Percentiles rank a stretch among this genome's conserved stretches.
These are phyloP conservation scores for Aphelocoma coerulescens DNA, from an alignment of 2,113 vertebrate genomes.

Conservation along the genomic window DNA sequence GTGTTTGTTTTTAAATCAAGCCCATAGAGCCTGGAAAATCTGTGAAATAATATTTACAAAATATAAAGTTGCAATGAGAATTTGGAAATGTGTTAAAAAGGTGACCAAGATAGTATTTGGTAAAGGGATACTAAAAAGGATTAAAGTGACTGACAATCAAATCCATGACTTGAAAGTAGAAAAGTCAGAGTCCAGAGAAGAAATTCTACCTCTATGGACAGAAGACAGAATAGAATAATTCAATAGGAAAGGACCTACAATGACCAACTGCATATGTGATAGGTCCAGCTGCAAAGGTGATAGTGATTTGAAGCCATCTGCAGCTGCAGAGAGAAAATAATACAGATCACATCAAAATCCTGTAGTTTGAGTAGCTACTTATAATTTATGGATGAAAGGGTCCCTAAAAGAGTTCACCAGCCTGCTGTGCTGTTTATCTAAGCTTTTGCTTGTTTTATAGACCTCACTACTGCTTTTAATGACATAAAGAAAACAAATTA, in stretches of 20 bases:
- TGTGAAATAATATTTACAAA: neutral
- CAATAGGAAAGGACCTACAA: neutral
- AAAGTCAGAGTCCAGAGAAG: neutral
- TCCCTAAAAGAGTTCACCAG: neutral
- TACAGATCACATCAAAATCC: neutral
- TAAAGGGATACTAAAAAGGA: neutral
- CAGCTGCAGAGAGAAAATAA: neutral
- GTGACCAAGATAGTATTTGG: neutral
- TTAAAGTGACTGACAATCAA: neutral
- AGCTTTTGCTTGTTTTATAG: neutral
- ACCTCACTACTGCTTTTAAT: neutral
- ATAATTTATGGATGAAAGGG: neutral
- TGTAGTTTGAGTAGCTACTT: neutral
- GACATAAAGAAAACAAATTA: neutral
- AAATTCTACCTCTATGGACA: neutral
- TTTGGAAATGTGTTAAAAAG: neutral
- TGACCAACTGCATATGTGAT: rapidly evolving
- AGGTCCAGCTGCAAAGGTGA: neutral
- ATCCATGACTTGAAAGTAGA: neutral
- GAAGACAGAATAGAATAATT: neutral
- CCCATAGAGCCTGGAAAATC: neutral
- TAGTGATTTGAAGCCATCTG: neutral
- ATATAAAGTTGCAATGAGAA: neutral
- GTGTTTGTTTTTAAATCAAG: neutral
- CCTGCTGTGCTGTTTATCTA: neutral